A percentile compares a stretch with the other conserved stretches of the same genome.
These are phyloP conservation scores for Ophiothrix spiculata DNA, from an alignment of 35 echinoderm and acorn worm genomes.

Conservation along the genomic window DNA sequence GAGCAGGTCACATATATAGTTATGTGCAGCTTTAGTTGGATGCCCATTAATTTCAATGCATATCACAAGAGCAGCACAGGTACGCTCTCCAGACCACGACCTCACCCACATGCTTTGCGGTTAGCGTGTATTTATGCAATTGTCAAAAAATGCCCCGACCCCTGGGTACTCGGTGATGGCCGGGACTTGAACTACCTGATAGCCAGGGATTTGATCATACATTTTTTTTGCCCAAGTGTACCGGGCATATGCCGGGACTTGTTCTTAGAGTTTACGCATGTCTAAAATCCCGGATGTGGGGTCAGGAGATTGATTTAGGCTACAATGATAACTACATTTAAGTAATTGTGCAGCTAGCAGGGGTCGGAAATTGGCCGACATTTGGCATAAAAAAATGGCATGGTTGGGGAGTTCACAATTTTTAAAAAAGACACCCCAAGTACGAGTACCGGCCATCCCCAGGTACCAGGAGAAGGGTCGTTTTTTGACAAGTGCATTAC, in stretches of 20 bases:
- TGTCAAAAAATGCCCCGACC: too few relatives aligned
- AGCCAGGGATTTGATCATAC: background rate
- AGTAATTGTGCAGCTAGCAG: background rate
- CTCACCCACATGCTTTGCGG: too few relatives aligned
- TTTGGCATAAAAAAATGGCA: background rate
- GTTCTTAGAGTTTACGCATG: background rate
- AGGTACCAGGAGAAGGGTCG: background rate
- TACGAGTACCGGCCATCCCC: background rate
- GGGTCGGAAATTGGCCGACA: background rate
- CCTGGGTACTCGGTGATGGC: too few relatives aligned
- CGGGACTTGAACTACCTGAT: background rate
- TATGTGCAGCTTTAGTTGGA: too few relatives aligned
- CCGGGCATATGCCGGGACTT: background rate
- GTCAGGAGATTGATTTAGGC: background rate
- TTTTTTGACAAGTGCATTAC: background rate
- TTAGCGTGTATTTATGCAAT: too few relatives aligned
- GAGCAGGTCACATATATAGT: too few relatives aligned
- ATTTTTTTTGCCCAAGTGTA: background rate
- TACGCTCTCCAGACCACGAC: too few relatives aligned
- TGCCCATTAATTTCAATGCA: too few relatives aligned
- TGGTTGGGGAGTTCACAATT: background rate
- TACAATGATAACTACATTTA: too few relatives aligned
- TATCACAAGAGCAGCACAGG: too few relatives aligned
- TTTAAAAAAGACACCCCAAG: background rate
- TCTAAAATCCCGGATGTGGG: background rate